phyloP scores from a whole-genome alignment of 2,797 vertebrate species.

The Octomys mimax region DNA sequence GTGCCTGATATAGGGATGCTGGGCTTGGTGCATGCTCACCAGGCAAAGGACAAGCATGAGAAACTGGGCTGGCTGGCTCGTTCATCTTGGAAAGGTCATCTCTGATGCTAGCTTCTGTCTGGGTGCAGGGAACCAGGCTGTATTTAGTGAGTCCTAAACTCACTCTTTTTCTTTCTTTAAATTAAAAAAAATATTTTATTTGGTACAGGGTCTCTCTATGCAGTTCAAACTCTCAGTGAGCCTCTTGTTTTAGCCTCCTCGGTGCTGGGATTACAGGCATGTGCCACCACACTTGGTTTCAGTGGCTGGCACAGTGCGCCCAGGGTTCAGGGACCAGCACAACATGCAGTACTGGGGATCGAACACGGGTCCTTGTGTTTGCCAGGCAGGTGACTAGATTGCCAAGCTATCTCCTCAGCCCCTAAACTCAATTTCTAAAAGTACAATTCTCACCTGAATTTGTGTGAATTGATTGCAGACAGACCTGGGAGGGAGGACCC shows the following conservation, averaged over 20 bases:
- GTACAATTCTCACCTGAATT: not conserved
- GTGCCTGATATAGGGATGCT: not conserved
- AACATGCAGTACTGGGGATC: no score
- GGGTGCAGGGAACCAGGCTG: fast-evolving
- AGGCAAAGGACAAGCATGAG: not conserved
- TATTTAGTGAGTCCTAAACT: not conserved
- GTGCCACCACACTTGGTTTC: no score
- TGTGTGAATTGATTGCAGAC: not conserved
- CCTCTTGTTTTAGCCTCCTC: no score
- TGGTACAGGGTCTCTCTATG: no score
- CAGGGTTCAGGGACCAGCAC: no score
- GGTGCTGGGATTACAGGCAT: no score
- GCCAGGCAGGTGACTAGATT: no score
- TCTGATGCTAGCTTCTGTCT: not conserved
- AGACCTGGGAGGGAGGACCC: not conserved
- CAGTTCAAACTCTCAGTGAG: no score
- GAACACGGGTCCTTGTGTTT: no score
- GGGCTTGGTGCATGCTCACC: not conserved
- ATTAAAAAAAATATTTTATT: no score
- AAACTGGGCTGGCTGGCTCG: not conserved
- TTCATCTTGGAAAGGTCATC: fast-evolving
- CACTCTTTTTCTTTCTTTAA: no score
- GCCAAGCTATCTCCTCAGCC: not conserved
- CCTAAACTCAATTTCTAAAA: not conserved
- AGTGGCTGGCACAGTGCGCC: no score